Conservation (phyloP, 2,888 invertebrate species). For the Julus scandinavius region DNA sequence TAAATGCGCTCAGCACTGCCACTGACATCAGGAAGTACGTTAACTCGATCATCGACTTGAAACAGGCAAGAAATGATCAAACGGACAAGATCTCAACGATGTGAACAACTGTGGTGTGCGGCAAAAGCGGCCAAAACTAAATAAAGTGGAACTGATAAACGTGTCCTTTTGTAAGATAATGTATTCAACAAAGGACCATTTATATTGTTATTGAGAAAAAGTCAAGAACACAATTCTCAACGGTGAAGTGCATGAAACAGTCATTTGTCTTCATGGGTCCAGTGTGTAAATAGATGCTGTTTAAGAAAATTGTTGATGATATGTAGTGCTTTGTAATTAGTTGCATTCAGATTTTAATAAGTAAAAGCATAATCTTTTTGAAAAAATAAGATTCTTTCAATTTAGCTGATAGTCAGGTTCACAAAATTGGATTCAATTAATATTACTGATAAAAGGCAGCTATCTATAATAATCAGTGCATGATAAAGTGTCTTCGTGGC, state of each 20-base stretch:
- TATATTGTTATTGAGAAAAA: background rate
- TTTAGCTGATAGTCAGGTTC: background rate
- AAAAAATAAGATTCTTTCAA: background rate
- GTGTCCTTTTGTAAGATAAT: background rate
- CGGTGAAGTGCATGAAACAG: background rate
- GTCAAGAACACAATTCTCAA: conserved; percentile 33
- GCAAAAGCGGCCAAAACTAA: background rate
- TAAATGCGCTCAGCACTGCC: background rate
- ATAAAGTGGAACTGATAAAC: background rate
- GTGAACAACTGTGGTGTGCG: background rate
- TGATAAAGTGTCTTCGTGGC: background rate
- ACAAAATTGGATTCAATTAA: too few species aligned
- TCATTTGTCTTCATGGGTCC: background rate
- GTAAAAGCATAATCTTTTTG: background rate
- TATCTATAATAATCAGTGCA: background rate
- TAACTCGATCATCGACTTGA: background rate
- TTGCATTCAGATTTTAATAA: background rate
- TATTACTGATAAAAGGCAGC: background rate
- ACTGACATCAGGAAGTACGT: background rate
- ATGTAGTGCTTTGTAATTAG: conserved; percentile 8
- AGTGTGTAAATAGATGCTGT: background rate
- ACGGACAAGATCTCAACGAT: background rate
- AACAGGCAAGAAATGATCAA: background rate
- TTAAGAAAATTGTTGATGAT: background rate
- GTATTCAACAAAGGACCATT: background rate